Evolutionary conservation across 2,888 invertebrate genomes (phyloP), one percentile per base, ranked within the genome.

Genomic region (Cosmia trapezina): DNA sequence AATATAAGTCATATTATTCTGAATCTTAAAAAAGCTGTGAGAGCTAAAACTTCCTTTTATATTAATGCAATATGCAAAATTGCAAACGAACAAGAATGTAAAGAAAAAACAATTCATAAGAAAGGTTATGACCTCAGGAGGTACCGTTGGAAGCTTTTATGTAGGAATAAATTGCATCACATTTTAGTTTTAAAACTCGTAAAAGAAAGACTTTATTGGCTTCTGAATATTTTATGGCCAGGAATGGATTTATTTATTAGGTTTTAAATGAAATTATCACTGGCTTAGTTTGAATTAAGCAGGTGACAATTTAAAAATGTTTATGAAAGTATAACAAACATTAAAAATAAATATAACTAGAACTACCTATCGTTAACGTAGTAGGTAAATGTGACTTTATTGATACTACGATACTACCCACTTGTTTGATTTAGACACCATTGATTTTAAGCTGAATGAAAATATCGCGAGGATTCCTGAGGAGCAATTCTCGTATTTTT

Each of bases 91-190:
- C n/a, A 22, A 33, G 7, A 28, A 70, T 45, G 22, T 28, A n/a
- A 79, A 45, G 12, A 28, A 57, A 41, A 79, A 78, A 77, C 3
- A 49, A 49, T 37, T 45, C 28, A 19, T 12, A 33, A 12, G 7
- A 59, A 37, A 45, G 33, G 75, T 64, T 33, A 57, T 45, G 56
- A 45, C 45, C 73, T 72, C n/a, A n/a, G 37, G 9, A 51, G 41
- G 12, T 57, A 71, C 51, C 51, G 57, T 79, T 72, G 17, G n/a
- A 59, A 73, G 22, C 56, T 73, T 28, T 9, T 28, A 51, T 12
- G 19, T 51, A 37, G 12, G 1, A 78, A 51, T 78, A 57, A 57
- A 45, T 51, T 14, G 17, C 56, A 19, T 28, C 12, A n/a, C 5
- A 7, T 37, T 37, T 33, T 7, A 14, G 19, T 22, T 43, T 56